phyloP scores from a whole-genome alignment of 2,888 invertebrate genomes.

The Sphaeridia pumilis region DNA sequence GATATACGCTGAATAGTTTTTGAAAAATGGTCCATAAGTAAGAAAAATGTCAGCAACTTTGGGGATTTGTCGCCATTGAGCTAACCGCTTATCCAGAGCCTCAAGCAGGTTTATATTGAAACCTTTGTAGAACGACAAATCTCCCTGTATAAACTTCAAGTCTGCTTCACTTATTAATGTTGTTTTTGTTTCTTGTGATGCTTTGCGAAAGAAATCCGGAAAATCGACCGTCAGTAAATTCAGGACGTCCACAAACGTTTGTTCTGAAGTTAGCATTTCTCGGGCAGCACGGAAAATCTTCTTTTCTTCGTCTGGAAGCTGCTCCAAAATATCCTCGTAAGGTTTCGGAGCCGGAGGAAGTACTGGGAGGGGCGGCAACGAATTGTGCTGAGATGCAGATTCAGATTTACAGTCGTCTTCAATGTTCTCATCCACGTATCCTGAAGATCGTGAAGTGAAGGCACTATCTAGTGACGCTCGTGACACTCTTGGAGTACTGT shows the following conservation, averaged over 20 bases:
- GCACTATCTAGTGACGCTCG: not conserved
- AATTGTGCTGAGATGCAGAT: not conserved
- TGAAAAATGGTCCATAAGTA: conserved; percentile 49
- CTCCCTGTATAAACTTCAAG: conserved; percentile 44
- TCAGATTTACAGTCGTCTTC: not conserved
- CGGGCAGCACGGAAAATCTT: conserved; percentile 45
- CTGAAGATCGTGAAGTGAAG: not conserved
- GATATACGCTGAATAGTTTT: conserved; percentile 48
- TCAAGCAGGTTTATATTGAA: conserved; percentile 46
- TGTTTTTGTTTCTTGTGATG: conserved; percentile 36
- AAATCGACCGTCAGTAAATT: conserved; percentile 46
- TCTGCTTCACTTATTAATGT: conserved; percentile 42
- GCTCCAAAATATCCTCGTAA: conserved; percentile 29
- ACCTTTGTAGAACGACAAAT: conserved; percentile 45
- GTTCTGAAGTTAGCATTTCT: conserved; percentile 48
- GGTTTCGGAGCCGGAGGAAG: conserved; percentile 12
- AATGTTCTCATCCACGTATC: not conserved
- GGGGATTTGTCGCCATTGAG: conserved; percentile 42
- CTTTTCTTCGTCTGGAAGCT: conserved; percentile 34
- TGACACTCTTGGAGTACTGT: not conserved
- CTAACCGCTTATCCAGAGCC: conserved; percentile 44
- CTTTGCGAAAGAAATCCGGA: conserved; percentile 39
- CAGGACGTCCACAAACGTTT: conserved; percentile 46
- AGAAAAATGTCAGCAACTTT: conserved; percentile 48
- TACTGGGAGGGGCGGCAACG: not conserved